These are phyloP conservation scores for Sphaerodactylus townsendi DNA, from an alignment of 2,113 vertebrate genomes.

Conservation along the genomic window DNA sequence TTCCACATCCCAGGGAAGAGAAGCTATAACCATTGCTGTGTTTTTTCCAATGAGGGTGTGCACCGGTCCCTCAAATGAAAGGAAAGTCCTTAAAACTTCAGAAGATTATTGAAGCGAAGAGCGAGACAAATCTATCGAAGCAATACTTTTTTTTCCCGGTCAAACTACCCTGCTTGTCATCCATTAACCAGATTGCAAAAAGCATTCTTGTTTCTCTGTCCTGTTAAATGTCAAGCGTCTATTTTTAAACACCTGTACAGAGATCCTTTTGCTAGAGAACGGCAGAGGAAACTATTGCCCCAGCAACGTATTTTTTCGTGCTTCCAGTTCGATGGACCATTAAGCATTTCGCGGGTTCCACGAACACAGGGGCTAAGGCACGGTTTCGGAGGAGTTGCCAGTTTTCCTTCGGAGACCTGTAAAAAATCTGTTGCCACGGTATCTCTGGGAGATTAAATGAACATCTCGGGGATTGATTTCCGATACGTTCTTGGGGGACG, in stretches of 20 bases:
- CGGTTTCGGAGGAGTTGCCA: not conserved
- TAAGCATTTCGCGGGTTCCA: not conserved
- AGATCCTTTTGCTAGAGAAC: not conserved
- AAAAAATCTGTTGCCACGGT: conserved; percentile 18
- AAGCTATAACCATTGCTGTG: no score
- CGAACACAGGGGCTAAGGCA: not conserved
- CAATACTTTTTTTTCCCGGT: not conserved
- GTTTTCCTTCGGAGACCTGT: not conserved
- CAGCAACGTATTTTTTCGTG: not conserved
- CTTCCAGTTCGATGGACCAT: not conserved
- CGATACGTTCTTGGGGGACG: not conserved
- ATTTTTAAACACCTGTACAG: not conserved
- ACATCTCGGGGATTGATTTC: conserved; percentile 21
- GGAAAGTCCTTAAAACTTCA: no score
- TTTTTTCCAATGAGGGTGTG: no score
- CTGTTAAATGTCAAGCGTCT: not conserved
- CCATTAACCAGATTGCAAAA: conserved; percentile 4
- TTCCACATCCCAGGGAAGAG: no score
- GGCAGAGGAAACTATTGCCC: not conserved
- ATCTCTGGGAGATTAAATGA: conserved; percentile 16
- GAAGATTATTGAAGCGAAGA: no score
- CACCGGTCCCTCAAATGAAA: no score
- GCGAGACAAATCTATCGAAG: no score
- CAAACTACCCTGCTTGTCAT: not conserved
- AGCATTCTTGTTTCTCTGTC: not conserved